A percentile compares a stretch with the other conserved stretches of the same genome.
Conservation (phyloP, 2,888 invertebrate genomes). For the Latheticus oryzae region DNA sequence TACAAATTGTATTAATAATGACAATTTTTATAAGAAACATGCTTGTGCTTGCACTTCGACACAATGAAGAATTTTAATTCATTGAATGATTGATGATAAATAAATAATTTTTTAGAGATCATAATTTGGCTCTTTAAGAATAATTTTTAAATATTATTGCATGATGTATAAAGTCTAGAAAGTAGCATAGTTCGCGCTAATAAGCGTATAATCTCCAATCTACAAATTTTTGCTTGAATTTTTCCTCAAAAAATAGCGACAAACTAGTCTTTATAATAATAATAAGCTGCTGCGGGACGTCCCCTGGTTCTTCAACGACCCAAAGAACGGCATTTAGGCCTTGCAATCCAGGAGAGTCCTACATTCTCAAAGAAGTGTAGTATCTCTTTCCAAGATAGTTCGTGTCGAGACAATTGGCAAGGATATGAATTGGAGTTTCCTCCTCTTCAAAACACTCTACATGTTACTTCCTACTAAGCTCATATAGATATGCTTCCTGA, state of each 20-base stretch:
- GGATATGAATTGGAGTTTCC: constrained; percentile 1
- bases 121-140: constrained; percentile 22
- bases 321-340: constrained; percentile 35
- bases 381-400: too few species aligned
- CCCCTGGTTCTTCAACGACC: background rate
- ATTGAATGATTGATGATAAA: constrained; percentile 16
- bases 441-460: constrained; percentile 11
- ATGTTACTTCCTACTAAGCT: too few species aligned
- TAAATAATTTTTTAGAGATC: constrained; percentile 34
- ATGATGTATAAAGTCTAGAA: constrained; percentile 35
- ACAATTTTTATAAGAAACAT: constrained; percentile 40
- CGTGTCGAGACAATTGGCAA: too few species aligned
- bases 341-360: constrained; percentile 36
- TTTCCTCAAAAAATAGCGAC: constrained; percentile 16
- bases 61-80: constrained; percentile 6
- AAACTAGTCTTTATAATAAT: constrained; percentile 40
- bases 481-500: too few species aligned
- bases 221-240: background rate
- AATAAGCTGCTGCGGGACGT: constrained; percentile 28
- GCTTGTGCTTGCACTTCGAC: constrained; percentile 13
- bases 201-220: constrained; percentile 15
- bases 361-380: constrained; percentile 23
- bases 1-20: constrained; percentile 34
- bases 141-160: constrained; percentile 29
- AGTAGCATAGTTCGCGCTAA: constrained; percentile 34